phyloP scores from a whole-genome alignment of 2,113 vertebrate genomes.

The Pimephales promelas region DNA sequence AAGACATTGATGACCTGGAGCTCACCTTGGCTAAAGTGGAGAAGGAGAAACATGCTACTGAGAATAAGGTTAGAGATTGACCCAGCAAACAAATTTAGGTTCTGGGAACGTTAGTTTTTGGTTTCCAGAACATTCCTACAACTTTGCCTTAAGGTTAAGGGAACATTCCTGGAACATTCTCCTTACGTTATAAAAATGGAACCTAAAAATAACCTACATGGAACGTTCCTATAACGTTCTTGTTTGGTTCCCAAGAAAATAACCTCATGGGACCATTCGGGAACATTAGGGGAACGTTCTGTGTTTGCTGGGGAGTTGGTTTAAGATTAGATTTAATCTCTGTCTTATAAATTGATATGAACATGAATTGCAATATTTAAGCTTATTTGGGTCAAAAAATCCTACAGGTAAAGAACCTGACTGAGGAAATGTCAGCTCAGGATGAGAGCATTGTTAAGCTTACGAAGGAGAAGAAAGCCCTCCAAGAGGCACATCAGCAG shows the following conservation, averaged over 20 bases:
- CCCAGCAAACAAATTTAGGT: no score
- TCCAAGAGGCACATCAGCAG: slow-evolving; percentile 61
- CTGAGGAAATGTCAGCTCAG: slow-evolving; percentile 38
- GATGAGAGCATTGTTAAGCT: slow-evolving; percentile 52
- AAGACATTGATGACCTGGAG: slow-evolving; percentile 46
- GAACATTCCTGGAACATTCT: no score
- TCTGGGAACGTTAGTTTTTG: no score
- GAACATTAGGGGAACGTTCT: no score
- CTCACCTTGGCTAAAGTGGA: slow-evolving; percentile 60
- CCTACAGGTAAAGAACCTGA: slow-evolving; percentile 47
- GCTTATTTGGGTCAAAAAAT: slow-evolving; percentile 45
- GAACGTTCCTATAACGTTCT: no score
- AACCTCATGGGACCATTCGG: no score
- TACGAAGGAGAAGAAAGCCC: slow-evolving; percentile 63
- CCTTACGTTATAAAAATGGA: no score
- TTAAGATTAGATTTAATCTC: not conserved
- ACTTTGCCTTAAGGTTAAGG: no score
- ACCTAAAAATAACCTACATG: no score
- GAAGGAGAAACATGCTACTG: slow-evolving; percentile 36
- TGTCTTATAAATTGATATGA: not conserved
- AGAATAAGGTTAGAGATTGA: slow-evolving; percentile 68
- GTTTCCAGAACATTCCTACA: no score
- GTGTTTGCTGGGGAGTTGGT: no score
- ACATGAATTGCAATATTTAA: not conserved
- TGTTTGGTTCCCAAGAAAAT: no score